Base-by-base conservation (phyloP, 2,797 vertebrate species). In the Eremophila alpestris region DNA sequence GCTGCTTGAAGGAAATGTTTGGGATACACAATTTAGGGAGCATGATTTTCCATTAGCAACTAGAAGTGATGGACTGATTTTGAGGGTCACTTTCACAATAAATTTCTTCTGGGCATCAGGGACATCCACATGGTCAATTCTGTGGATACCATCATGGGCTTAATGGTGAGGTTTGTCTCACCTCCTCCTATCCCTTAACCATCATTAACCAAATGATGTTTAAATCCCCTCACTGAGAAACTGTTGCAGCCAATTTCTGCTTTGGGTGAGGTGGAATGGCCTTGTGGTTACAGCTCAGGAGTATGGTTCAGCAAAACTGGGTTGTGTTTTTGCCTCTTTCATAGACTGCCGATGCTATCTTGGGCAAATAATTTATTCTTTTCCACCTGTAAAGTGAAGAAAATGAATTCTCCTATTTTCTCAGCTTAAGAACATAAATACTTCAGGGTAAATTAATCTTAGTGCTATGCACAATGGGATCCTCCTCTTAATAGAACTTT, bases 41-140 rank as follows among this genome's bases (percentile, higher is more conserved):
- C 87, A 40, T 85, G 75, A 64, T 86, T 97, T 93, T 90, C 73
- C 59, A 90, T 94, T 88, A 92, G 68, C 40, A 90, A 12, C 40
- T 76, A 87, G 67, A 70, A 93, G 96, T 84, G 87, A 69, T 79
- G 51, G 79, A 62, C 43, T 63, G 82, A 87, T 75, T 93, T 63
- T 83, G 76, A 95, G 64, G 43, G 49, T 76, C 60, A 40, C 83
- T 96, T 95, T 38, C 82, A 55, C 49, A 93, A 89, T 56, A 36
- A 70, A 80, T 96, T 62, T 78, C 43, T 95, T 87, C 73, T 83
- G 83, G 51, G n/a, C 67, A 83, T 40, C 21, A 9, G 45, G 32
- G 80, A 81, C 59, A 64, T 68, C 67, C 46, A 75, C 20, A 14
- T 4, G 5, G 64, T 71, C 70, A 69, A 8, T 83, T 83, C 51